Evolutionary conservation across 1,140 invertebrate genomes (phyloP), one percentile per base, ranked within the genome.

Genomic region (Pissodes strobi): DNA sequence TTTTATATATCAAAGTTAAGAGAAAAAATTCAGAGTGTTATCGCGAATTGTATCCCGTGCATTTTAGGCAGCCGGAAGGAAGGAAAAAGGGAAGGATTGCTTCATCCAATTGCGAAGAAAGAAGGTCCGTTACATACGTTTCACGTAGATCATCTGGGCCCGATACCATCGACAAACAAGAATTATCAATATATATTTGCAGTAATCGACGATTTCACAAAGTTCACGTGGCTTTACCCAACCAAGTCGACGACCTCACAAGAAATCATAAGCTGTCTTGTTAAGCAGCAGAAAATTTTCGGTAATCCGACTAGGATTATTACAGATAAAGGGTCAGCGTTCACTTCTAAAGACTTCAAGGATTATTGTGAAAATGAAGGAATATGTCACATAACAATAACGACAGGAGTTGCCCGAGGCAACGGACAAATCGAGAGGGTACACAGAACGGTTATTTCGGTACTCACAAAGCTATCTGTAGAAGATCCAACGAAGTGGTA

Each of bases 191-290:
- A 80, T 58, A 71, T 81, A 1, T 69, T 81, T 0, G 73, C 68
- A 0, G 59, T 81, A 0, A 64, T 79, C 1, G 76, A 80, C 60
- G 72, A 61, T 1, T 81, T 80, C 68, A 71, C 75, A 0, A 80
- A 81, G 45, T 81, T 79, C 66, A 61, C 66, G 1, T 78, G 74
- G n/a, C n/a, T n/a, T n/a, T n/a, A n/a, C n/a, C n/a, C n/a, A n/a
- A n/a, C n/a, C n/a, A n/a, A n/a, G n/a, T 67, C 67, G 0, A 76
- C 73, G 1, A 71, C 71, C 2, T 57, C 72, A 0, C 52, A 63
- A 41, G 73, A 76, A 58, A 70, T 67, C 0, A 68, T 79, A 18
- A 61, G n/a, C 18, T 27, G 2, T 67, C 6, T 30, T n/a, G n/a
- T n/a, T n/a, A n/a, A n/a, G n/a, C n/a, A n/a, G n/a, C n/a, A n/a